A percentile compares a stretch with the other conserved stretches of the same genome.
phyloP scores from a whole-genome alignment of 2,888 invertebrate species.

The Drosophila fungiperda region DNA sequence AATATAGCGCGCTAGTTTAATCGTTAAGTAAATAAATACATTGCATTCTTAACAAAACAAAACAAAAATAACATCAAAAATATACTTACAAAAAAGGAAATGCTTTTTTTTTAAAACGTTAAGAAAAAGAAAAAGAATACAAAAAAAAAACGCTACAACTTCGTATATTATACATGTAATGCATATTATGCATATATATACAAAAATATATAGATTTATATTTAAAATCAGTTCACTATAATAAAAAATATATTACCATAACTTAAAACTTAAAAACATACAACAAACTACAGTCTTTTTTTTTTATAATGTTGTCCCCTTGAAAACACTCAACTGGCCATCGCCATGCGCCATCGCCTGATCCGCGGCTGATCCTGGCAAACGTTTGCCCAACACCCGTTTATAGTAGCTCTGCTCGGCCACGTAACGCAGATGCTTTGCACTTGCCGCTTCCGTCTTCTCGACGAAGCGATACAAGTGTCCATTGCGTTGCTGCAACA shows the following conservation, averaged over 20 bases:
- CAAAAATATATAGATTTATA: slow-evolving; percentile 68
- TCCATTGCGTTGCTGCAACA: slow-evolving; percentile 87
- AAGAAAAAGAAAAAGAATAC: slow-evolving; percentile 36
- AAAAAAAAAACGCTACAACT: slow-evolving; percentile 36
- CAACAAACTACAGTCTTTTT: slow-evolving; percentile 66
- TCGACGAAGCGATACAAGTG: slow-evolving; percentile 89
- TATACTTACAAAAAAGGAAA: slow-evolving; percentile 51
- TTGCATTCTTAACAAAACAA: slow-evolving; percentile 28
- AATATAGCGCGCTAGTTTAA: slow-evolving; percentile 43
- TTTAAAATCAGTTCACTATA: slow-evolving; percentile 82
- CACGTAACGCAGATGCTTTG: slow-evolving; percentile 86
- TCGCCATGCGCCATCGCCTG: slow-evolving; percentile 9
- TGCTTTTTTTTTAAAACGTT: slow-evolving; percentile 67
- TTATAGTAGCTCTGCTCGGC: slow-evolving; percentile 86
- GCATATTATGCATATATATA: slow-evolving; percentile 67
- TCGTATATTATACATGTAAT: slow-evolving; percentile 60
- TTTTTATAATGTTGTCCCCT: slow-evolving; percentile 71
- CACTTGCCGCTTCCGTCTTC: slow-evolving; percentile 88
- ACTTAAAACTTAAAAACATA: slow-evolving; percentile 60
- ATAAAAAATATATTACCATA: slow-evolving; percentile 82
- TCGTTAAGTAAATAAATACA: slow-evolving; percentile 37
- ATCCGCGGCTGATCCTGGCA: background rate
- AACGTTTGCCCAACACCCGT: slow-evolving; percentile 55
- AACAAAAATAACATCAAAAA: background rate
- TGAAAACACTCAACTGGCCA: slow-evolving; percentile 36